Evolutionary conservation across 2,888 invertebrate species (phyloP).

Genomic region (Leptopilina drosophilae): DNA sequence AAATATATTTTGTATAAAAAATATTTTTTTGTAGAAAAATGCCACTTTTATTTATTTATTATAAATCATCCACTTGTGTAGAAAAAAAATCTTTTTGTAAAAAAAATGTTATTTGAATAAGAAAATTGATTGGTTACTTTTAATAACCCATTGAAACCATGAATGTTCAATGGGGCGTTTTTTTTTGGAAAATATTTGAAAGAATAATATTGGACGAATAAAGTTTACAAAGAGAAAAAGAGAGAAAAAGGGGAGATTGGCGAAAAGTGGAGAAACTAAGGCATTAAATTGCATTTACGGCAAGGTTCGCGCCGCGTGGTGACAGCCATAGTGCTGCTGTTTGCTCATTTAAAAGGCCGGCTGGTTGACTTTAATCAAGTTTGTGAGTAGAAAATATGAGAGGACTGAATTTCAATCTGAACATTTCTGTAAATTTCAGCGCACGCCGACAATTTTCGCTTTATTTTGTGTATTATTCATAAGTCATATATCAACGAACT

Average conservation of each 20-base stretch:
- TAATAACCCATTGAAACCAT: background rate
- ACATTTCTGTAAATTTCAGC: slow-evolving; percentile 51
- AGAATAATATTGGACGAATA: background rate
- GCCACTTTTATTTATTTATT: no score
- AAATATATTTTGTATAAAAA: no score
- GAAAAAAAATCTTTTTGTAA: no score
- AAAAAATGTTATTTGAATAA: no score
- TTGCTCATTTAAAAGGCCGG: slow-evolving; percentile 57
- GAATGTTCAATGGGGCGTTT: background rate
- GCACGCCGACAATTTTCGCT: slow-evolving; percentile 41
- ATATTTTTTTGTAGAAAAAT: no score
- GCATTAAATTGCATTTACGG: slow-evolving; percentile 64
- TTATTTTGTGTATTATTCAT: slow-evolving; percentile 62
- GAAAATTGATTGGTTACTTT: background rate
- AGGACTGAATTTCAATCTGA: slow-evolving; percentile 61
- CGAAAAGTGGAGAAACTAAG: slow-evolving; percentile 55
- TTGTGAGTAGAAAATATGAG: slow-evolving; percentile 59
- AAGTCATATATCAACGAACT: slow-evolving; percentile 57
- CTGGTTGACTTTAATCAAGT: slow-evolving; percentile 59
- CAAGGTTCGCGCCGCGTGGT: slow-evolving; percentile 41
- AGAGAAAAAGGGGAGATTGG: background rate
- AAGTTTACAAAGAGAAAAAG: slow-evolving; percentile 2
- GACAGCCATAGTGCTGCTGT: slow-evolving; percentile 43
- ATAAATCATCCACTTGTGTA: no score
- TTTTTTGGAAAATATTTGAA: slow-evolving; percentile 1